A percentile compares a stretch with the other conserved stretches of the same genome.
Evolutionary conservation across 2,797 vertebrate genomes (phyloP).

Genomic region (Chrosomus eos): DNA sequence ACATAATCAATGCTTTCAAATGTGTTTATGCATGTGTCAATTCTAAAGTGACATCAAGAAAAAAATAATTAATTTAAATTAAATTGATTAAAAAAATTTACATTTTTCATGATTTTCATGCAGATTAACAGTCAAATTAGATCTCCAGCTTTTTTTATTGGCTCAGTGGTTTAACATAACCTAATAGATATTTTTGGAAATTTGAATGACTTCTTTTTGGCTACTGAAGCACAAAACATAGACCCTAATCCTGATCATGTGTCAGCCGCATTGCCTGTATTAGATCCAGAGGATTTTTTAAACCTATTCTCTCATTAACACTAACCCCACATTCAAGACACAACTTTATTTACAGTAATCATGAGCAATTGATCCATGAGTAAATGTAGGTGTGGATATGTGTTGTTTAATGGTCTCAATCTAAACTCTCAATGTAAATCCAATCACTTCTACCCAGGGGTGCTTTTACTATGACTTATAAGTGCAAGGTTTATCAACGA

Average conservation of each 20-base stretch:
- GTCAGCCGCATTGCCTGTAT: not conserved
- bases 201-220: not conserved
- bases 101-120: not conserved
- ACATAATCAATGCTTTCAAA: not conserved
- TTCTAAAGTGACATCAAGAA: not conserved
- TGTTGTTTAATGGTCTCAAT: not conserved
- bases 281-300: not conserved
- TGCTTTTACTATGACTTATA: not conserved
- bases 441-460: not conserved
- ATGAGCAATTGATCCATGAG: not conserved
- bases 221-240: not conserved
- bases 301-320: not conserved
- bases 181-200: not conserved
- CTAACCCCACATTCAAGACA: not conserved
- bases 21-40: not conserved
- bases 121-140: not conserved
- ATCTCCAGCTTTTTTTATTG: not conserved
- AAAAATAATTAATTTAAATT: not conserved
- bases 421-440: not conserved
- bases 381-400: not conserved
- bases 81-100: too few species aligned
- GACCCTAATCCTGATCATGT: not conserved
- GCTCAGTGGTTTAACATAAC: not conserved
- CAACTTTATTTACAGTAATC: too few species aligned
- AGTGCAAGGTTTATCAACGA: not conserved